Percentiles rank a stretch among this genome's conserved stretches.
Conservation (phyloP, 35 echinoderm and acorn worm genomes). For the Nesometra sesokonis region DNA sequence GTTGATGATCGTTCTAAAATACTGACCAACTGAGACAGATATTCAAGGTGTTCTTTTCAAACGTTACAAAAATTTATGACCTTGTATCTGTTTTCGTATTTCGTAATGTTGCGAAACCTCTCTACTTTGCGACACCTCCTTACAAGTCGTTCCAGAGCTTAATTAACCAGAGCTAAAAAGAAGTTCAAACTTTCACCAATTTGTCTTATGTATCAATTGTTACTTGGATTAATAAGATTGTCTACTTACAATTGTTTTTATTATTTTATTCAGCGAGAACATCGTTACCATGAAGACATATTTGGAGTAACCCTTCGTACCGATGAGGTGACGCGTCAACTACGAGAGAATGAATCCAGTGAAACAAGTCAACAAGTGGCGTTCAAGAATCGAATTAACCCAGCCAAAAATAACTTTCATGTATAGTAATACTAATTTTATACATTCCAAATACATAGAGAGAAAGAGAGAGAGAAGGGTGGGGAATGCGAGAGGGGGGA, state of each 20-base stretch:
- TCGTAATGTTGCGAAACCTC: no score
- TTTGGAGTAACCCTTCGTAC: constrained; percentile 37
- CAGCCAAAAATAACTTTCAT: background rate
- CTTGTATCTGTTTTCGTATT: no score
- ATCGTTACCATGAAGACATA: constrained; percentile 57
- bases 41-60: no score
- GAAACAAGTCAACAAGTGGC: background rate
- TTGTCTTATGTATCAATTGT: background rate
- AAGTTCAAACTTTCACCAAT: background rate
- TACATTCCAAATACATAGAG: no score
- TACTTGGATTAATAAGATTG: background rate
- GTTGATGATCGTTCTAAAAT: no score
- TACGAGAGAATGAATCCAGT: constrained; percentile 4
- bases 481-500: no score
- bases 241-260: background rate
- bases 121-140: no score
- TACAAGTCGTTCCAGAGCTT: no score
- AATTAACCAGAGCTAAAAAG: background rate
- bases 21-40: no score
- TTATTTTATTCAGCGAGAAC: constrained; percentile 23
- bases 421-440: no score
- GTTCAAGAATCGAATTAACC: background rate
- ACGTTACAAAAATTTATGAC: no score
- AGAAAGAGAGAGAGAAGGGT: no score
- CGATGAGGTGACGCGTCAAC: constrained; percentile 27